A percentile compares a stretch with the other conserved stretches of the same genome.
phyloP scores from a whole-genome alignment of 1,140 invertebrate genomes.

The Aradophagus sp. region DNA sequence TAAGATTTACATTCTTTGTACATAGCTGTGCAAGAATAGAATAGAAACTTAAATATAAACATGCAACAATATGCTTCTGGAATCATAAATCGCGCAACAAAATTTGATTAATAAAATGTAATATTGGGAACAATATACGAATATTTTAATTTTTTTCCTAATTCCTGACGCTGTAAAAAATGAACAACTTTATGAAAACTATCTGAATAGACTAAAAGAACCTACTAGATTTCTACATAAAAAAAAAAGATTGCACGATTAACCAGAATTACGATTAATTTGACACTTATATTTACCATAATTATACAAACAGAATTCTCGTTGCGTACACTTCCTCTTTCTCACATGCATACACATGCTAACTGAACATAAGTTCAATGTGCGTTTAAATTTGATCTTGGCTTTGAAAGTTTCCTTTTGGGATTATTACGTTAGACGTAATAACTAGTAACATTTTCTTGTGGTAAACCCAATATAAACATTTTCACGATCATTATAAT shows the following conservation, averaged over 20 bases:
- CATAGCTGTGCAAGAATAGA: slow-evolving; percentile 40
- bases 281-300: too few relatives aligned
- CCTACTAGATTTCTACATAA: too few relatives aligned
- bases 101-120: slow-evolving; percentile 43
- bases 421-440: slow-evolving; percentile 20
- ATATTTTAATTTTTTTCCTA: slow-evolving; percentile 3
- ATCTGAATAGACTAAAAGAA: too few relatives aligned
- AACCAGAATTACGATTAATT: too few relatives aligned
- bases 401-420: too few relatives aligned
- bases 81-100: slow-evolving; percentile 30
- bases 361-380: too few relatives aligned
- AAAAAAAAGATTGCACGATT: too few relatives aligned
- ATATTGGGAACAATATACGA: slow-evolving; percentile 23
- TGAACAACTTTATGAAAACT: too few relatives aligned
- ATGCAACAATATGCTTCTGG: slow-evolving; percentile 33
- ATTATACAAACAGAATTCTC: too few relatives aligned
- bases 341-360: too few relatives aligned
- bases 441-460: slow-evolving; percentile 8
- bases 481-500: slow-evolving; percentile 22
- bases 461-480: slow-evolving; percentile 20
- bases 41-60: slow-evolving; percentile 23
- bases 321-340: too few relatives aligned
- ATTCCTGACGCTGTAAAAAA: slow-evolving; percentile 1
- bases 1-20: slow-evolving; percentile 51
- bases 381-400: slow-evolving; percentile 7